phyloP scores from a whole-genome alignment of 2,888 invertebrate species.

The Leptothorax acervorum region DNA sequence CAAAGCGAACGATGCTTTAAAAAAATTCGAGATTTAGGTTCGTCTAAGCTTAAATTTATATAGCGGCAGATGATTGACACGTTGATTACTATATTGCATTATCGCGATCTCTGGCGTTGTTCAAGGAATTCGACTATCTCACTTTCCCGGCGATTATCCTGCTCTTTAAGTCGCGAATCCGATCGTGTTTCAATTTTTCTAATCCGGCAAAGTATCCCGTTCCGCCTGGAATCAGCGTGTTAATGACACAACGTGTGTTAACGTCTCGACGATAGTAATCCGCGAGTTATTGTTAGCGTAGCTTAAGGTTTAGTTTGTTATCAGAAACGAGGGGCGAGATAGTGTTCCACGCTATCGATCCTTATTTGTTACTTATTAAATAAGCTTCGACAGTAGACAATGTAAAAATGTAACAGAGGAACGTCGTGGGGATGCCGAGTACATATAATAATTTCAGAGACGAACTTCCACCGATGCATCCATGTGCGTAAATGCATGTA shows the following conservation, averaged over 20 bases:
- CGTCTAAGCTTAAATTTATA: conserved; percentile 38
- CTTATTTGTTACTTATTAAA: conserved; percentile 48
- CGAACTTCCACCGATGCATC: conserved; percentile 13
- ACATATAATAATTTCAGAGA: not conserved
- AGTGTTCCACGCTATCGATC: conserved; percentile 14
- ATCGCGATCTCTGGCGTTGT: conserved; percentile 7
- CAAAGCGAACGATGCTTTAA: conserved; percentile 30
- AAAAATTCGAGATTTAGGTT: conserved; percentile 13
- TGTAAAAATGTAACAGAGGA: conserved; percentile 31
- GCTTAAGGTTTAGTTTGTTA: conserved; percentile 45
- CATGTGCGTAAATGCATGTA: not conserved
- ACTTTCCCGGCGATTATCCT: not conserved
- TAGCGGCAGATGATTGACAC: conserved; percentile 21
- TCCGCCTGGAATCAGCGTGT: conserved; percentile 30
- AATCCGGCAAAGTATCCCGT: not conserved
- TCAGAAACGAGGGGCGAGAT: not conserved
- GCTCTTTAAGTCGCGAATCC: conserved; percentile 8
- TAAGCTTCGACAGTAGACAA: conserved; percentile 30
- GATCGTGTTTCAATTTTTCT: not conserved
- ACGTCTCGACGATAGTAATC: conserved; percentile 28
- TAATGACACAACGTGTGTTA: conserved; percentile 28
- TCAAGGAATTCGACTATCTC: not conserved
- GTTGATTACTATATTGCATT: conserved; percentile 25
- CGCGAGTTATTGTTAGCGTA: conserved; percentile 35
- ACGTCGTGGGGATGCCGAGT: conserved; percentile 1